phyloP scores from a whole-genome alignment of 1,140 invertebrate species.

The Cardiocondyla obscurior region DNA sequence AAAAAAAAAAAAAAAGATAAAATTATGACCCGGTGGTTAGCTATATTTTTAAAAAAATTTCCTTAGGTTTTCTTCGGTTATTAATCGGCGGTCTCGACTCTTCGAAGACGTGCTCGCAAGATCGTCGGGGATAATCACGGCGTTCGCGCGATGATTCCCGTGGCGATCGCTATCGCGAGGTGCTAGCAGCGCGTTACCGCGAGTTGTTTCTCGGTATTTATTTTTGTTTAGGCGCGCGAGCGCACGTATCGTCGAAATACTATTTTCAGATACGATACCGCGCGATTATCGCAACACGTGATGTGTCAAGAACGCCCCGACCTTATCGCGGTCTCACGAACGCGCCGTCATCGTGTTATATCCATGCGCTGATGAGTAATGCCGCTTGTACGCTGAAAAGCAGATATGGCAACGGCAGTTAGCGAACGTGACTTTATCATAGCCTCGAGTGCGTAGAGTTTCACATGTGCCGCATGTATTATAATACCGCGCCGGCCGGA shows the following conservation, averaged over 20 bases:
- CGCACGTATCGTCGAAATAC: neutral
- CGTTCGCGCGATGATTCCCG: neutral
- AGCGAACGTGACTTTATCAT: no score
- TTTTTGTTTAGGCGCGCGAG: constrained; percentile 51
- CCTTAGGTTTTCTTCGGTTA: no score
- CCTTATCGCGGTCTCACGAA: constrained; percentile 47
- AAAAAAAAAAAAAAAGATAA: no score
- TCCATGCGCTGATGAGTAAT: neutral
- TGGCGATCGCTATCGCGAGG: neutral
- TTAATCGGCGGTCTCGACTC: no score
- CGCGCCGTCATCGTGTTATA: neutral
- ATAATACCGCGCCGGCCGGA: no score
- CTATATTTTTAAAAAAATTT: no score
- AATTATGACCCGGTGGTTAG: no score
- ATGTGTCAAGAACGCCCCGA: constrained; percentile 37
- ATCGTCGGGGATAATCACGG: neutral
- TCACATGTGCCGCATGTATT: no score
- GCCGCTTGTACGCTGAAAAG: neutral
- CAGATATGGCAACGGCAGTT: no score
- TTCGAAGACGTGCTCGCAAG: no score
- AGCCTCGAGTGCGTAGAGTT: no score
- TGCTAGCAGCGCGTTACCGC: neutral
- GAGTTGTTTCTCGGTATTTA: constrained; percentile 18
- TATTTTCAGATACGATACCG: constrained; percentile 62
- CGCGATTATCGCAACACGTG: constrained; percentile 61